These are phyloP conservation scores for Holacanthella duospinosa DNA, from an alignment of 2,888 invertebrate genomes.

Conservation along the genomic window DNA sequence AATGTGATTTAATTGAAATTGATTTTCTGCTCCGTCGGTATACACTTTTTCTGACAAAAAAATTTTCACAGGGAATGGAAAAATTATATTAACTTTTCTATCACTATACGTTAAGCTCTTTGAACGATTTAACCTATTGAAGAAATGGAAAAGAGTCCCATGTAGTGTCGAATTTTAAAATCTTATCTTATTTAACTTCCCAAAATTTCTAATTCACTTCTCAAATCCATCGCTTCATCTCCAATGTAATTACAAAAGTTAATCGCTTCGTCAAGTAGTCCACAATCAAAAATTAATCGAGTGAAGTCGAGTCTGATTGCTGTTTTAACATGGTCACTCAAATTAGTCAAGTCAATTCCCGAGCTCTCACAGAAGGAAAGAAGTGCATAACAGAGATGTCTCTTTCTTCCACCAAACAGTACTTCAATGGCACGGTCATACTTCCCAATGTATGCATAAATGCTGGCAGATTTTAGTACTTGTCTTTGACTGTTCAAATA, in stretches of 20 bases:
- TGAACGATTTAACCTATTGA: no score
- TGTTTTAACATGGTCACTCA: constrained; percentile 32
- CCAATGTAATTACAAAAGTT: constrained; percentile 31
- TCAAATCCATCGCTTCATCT: constrained; percentile 30
- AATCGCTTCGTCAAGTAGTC: constrained; percentile 27
- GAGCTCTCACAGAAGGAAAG: constrained; percentile 25
- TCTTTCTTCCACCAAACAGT: constrained; percentile 32
- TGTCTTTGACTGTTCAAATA: constrained; percentile 30
- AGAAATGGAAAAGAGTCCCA: no score
- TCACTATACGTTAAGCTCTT: no score
- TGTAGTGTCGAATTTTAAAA: no score
- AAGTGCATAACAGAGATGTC: constrained; percentile 29
- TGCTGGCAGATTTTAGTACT: constrained; percentile 30
- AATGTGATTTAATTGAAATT: no score
- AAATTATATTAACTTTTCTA: no score
- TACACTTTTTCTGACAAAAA: no score
- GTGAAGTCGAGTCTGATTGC: constrained; percentile 36
- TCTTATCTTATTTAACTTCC: constrained; percentile 5
- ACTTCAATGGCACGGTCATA: constrained; percentile 35
- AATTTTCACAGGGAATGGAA: no score
- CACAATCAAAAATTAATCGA: constrained; percentile 34
- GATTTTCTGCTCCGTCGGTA: no score
- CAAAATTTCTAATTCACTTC: constrained; percentile 32
- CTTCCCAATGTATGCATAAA: constrained; percentile 31
- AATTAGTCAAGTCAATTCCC: constrained; percentile 16